Base-by-base conservation (phyloP, 1,140 invertebrate genomes). In the Dendrolimus kikuchii region DNA sequence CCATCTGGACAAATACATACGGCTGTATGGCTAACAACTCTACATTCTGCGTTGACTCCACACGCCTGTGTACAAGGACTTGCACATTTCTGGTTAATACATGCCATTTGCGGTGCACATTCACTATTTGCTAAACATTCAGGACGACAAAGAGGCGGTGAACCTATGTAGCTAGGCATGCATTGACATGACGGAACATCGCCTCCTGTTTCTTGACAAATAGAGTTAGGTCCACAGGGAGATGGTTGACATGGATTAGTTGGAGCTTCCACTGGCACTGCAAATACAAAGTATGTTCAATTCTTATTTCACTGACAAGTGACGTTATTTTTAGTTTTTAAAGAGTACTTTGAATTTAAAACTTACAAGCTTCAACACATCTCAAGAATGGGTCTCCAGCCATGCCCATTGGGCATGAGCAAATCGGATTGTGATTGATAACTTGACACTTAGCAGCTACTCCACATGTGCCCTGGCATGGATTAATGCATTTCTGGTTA, bases 41-140 rank as follows among this genome's bases (percentile, higher is more conserved):
- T 83, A 68, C 93, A 94, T 53, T 92, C 89, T 8, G 93, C 91
- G 65, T 90, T 90, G 38, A 77, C 75, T 46, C 93, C 93, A 81
- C 93, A 95, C n/a, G 92, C 91, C 40, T 93, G 91, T 44, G 89
- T 86, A 76, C 93, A 95, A 7, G 93, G 93, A 74, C 94, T 91
- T 71, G 88, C 86, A 77, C 93, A 95, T 80, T 92, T 93, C 70
- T 91, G 89, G 64, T 90, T 89, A 39, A 93, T 90, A 76, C 93
- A 96, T 42, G 93, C 91, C 68, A 91, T 85, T 63, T 91, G 89
- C 51, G 90, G 90, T 5, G 90, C 77, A 77, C 95, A 96, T 72
- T 95, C 93, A n/a, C 90, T 88, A 70, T 95, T 91, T 2, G 92
- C 89, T 7, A 89, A 84, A 78, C 93, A 94, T 77, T 94, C 92